A percentile compares a stretch with the other conserved stretches of the same genome.
phyloP scores from a whole-genome alignment of 2,113 vertebrate genomes.

The Chaetops frenatus region DNA sequence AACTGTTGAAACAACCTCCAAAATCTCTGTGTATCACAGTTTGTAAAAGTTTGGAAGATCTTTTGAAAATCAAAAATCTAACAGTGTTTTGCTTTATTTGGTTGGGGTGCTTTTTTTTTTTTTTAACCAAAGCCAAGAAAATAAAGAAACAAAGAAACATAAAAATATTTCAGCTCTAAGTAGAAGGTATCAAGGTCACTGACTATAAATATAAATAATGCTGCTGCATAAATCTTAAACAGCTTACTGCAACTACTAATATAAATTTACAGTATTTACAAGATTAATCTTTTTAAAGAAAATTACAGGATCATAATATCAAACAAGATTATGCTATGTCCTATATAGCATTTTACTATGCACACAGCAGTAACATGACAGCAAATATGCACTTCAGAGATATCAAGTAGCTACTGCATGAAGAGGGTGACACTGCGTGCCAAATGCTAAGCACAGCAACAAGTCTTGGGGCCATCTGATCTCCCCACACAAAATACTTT shows the following conservation, averaged over 20 bases:
- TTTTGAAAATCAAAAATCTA: neutral
- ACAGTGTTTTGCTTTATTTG: neutral
- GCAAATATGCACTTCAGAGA: neutral
- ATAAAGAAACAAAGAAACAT: neutral
- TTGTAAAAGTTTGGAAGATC: neutral
- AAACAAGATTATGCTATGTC: slow-evolving; percentile 9
- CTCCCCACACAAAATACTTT: neutral
- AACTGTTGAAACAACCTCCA: neutral
- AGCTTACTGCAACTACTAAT: slow-evolving; percentile 1
- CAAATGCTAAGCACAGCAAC: neutral
- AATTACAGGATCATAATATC: slow-evolving; percentile 4
- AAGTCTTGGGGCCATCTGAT: neutral
- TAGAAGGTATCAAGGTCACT: neutral
- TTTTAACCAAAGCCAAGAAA: neutral
- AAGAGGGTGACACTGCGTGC: neutral
- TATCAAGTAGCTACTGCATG: neutral
- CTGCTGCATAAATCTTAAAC: slow-evolving; percentile 7
- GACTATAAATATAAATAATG: slow-evolving; percentile 14
- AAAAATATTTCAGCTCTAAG: neutral
- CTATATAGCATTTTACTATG: neutral
- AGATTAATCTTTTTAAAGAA: slow-evolving; percentile 18
- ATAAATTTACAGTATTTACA: slow-evolving; percentile 23
- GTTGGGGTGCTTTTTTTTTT: neutral
- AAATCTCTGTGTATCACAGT: neutral
- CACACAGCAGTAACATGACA: neutral